Evolutionary conservation across 64 coral and sea anemone species (phyloP).

Genomic region (Trachythela sp.): DNA sequence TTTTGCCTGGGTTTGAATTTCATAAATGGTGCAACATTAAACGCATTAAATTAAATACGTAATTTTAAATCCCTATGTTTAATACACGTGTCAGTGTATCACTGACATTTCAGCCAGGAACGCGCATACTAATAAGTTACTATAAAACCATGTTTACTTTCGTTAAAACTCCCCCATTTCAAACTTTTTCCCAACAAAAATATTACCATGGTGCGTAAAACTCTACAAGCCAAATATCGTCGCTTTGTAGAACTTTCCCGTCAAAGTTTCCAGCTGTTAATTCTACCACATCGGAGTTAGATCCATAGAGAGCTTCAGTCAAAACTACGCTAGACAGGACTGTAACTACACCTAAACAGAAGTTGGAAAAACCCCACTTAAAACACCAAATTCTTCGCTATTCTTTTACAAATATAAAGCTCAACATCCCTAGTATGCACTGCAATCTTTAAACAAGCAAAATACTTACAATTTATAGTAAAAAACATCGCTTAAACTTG

Average conservation of each 20-base stretch:
- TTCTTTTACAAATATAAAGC: not conserved
- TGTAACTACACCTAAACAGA: slow-evolving; percentile 60
- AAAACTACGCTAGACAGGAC: slow-evolving; percentile 41
- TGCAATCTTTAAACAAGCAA: not conserved
- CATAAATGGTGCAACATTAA: too few relatives aligned
- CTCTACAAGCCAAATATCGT: slow-evolving; percentile 87
- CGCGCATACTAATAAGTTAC: not conserved
- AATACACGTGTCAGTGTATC: not conserved
- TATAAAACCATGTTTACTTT: not conserved
- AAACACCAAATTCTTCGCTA: not conserved
- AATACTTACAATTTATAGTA: not conserved
- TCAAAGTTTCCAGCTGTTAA: slow-evolving; percentile 93
- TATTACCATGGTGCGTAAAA: slow-evolving; percentile 98
- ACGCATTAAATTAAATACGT: too few relatives aligned
- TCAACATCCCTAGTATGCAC: not conserved
- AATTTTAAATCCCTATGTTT: too few relatives aligned
- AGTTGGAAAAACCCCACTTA: slow-evolving; percentile 18
- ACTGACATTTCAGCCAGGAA: not conserved
- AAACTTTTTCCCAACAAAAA: not conserved
- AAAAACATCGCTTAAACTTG: slow-evolving; percentile 2
- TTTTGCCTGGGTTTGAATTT: too few relatives aligned
- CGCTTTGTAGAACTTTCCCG: slow-evolving; percentile 75
- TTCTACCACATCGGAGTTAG: slow-evolving; percentile 78
- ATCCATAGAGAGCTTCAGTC: slow-evolving; percentile 64
- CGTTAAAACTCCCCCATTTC: not conserved